phyloP scores from a whole-genome alignment of 2,113 vertebrate genomes.

The Myiozetetes cayanensis region DNA sequence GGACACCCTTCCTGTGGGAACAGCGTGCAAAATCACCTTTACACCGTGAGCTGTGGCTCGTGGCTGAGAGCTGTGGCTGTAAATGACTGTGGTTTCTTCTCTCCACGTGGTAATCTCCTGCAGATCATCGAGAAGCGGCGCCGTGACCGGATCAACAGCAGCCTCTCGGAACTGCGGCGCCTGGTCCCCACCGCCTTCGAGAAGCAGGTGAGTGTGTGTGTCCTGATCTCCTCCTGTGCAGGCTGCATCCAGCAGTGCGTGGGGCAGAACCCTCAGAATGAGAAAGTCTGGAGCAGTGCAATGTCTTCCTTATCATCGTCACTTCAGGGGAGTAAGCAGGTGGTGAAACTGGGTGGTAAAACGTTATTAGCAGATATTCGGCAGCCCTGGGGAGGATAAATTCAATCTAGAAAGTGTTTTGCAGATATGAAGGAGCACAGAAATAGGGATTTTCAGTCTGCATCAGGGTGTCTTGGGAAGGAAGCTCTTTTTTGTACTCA shows the following conservation, averaged over 20 bases:
- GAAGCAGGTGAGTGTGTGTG: slow-evolving; percentile 81
- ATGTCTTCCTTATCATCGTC: background rate
- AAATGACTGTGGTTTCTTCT: background rate
- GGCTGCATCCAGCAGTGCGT: background rate
- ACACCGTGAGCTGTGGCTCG: rapidly evolving
- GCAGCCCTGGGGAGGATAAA: background rate
- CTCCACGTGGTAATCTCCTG: background rate
- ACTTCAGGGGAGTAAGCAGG: background rate
- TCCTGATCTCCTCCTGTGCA: rapidly evolving
- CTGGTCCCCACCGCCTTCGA: slow-evolving; percentile 92
- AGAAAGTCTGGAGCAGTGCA: background rate
- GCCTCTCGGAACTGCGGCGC: slow-evolving; percentile 89
- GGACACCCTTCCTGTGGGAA: rapidly evolving
- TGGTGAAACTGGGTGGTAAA: background rate
- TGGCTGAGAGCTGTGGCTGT: background rate
- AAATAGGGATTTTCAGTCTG: background rate
- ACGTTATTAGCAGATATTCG: background rate
- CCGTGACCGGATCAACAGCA: slow-evolving; percentile 94
- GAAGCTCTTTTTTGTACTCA: background rate
- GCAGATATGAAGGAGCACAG: background rate
- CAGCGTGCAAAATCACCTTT: background rate
- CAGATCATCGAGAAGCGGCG: slow-evolving; percentile 95
- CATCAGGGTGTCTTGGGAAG: background rate
- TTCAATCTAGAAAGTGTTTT: background rate
- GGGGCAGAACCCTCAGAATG: background rate